Base-by-base conservation (phyloP, 2,888 invertebrate species). In the Bruchidius siliquastri region DNA sequence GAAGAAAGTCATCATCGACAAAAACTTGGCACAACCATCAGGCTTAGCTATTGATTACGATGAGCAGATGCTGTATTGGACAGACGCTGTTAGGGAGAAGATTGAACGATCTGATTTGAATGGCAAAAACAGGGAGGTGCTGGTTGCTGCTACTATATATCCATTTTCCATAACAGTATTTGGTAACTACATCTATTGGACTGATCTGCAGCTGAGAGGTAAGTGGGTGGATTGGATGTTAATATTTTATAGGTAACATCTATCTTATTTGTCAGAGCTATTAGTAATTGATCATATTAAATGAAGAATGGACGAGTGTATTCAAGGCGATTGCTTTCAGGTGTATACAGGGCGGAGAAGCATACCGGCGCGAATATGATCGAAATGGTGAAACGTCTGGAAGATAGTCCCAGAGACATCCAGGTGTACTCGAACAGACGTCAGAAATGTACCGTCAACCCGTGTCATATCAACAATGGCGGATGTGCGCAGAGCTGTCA, bases 401-500 rank as follows among this genome's bases (percentile, higher is more conserved):
- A 97, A 80, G 96, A 97, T 81, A 95, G 96, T 0, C 98, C 98
- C 0, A 90, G 97, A 74, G 98, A 97, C 82, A 94, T 98, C 74
- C 95, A 96, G 80, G 92, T 98, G 0, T 98, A 92, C 85, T 94
- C 96, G 18, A 87, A 89, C 0, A 90, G 90, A 21, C 89, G 96
- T 49, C 97, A 98, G 83, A 89, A 90, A 72, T 98, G 98, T 85
- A 89, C 87, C 72, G 90, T 90, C 0, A 96, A 96, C 86, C 92
- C 94, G 0, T 99, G 99, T 85, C 90, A 91, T 21, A 93, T 96
- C 32, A 95, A 94, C 83, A 99, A 99, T 79, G 99, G 99, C 0
- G 99, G 98, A 0, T 99, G 99, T 85, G 96, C 96, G 0, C 94
- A 97, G 80, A 94, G 95, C 78, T 98, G 98, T 83, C 97, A 97